These are phyloP conservation scores for Hylia prasina DNA, from an alignment of 2,113 vertebrate species.

Conservation along the genomic window DNA sequence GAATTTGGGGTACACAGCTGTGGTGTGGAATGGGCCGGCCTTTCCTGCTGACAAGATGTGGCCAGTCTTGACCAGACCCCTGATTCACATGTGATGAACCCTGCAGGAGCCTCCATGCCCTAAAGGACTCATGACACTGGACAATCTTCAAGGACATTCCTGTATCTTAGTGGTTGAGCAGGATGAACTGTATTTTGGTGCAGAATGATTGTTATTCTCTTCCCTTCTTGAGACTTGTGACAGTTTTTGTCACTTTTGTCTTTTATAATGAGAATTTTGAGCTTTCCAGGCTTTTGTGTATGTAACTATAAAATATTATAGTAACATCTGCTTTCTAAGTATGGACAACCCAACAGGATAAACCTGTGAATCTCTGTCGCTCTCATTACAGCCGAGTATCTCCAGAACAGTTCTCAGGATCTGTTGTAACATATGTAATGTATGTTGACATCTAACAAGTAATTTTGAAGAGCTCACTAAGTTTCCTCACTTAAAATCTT, in stretches of 20 bases:
- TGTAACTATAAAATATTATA: neutral
- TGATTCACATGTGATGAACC: neutral
- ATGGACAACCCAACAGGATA: neutral
- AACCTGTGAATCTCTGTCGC: neutral
- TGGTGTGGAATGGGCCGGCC: neutral
- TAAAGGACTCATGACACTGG: accelerated
- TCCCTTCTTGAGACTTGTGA: neutral
- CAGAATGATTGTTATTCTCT: neutral
- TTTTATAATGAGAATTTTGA: neutral
- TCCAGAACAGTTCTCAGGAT: neutral
- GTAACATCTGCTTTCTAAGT: neutral
- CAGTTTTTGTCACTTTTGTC: neutral
- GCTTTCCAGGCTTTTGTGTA: neutral
- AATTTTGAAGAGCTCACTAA: neutral
- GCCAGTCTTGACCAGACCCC: neutral
- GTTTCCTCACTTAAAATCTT: neutral
- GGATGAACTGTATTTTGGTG: neutral
- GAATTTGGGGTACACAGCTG: no score
- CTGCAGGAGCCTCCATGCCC: neutral
- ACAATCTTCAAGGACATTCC: neutral
- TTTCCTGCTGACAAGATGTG: neutral
- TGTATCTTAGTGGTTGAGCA: neutral
- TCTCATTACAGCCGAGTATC: accelerated
- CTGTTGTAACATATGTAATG: neutral
- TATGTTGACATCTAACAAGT: neutral